Evolutionary conservation across 2,888 invertebrate species (phyloP), one percentile per base, ranked within the genome.

Genomic region (Hyles lineata): DNA sequence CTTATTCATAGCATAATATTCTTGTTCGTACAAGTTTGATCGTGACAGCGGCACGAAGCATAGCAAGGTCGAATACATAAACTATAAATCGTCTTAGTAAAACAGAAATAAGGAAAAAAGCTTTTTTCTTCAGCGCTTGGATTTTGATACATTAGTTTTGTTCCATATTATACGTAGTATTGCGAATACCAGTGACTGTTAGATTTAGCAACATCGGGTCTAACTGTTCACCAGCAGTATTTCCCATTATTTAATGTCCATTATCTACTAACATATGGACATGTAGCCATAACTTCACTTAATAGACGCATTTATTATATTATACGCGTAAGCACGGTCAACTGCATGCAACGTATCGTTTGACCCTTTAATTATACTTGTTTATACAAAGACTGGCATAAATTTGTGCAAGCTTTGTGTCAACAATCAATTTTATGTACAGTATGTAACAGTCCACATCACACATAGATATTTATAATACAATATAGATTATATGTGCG

Each of bases 61-160:
- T 77, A 82, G 83, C 87, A 89, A 90, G 91, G 91, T 90, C 90
- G 89, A 89, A 90, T 85, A 90, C 86, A 90, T 89, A 89, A 90
- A 87, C 89, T 85, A 90, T 91, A 91, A 91, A 91, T 91, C 85
- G 86, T 86, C 85, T 86, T 83, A 82, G 83, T 86, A 78, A 82
- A 83, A 83, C 81, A 85, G 85, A 88, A 89, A 88, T 87, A 84
- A 84, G 82, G 82, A 84, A 86, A 89, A 85, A 85, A 81, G 78
- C 80, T 83, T 87, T 87, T 85, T 86, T 83, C 86, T 83, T 82
- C 81, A 86, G 80, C 85, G 85, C 11, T 85, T 87, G 85, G 83
- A 87, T 85, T 83, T 85, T 83, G 85, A 86, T 90, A 89, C 86
- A 87, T 43, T 89, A 88, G 88, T 86, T 88, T 86, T 80, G 85